A percentile compares a stretch with the other conserved stretches of the same genome.
Evolutionary conservation across 2,888 invertebrate species (phyloP).

Genomic region (Diarsia brunnea): DNA sequence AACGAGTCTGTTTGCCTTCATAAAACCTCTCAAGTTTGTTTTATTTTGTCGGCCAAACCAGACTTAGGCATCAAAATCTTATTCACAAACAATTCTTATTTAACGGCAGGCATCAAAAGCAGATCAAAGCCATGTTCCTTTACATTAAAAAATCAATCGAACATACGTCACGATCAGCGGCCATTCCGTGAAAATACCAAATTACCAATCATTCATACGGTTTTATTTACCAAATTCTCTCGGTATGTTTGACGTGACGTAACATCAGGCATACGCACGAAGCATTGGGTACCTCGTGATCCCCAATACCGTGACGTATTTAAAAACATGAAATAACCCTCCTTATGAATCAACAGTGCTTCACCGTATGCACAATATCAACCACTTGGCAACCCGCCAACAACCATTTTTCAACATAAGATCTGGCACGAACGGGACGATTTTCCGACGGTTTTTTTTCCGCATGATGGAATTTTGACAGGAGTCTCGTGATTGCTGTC

Average conservation of each 20-base stretch:
- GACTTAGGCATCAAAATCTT: slow-evolving; percentile 6
- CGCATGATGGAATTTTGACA: slow-evolving; percentile 65
- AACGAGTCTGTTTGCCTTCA: background rate
- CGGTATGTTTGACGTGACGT: slow-evolving; percentile 41
- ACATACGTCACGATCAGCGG: slow-evolving; percentile 30
- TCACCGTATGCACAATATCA: slow-evolving; percentile 70
- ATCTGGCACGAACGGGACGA: slow-evolving; percentile 53
- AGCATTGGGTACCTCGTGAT: slow-evolving; percentile 41
- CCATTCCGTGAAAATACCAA: slow-evolving; percentile 40
- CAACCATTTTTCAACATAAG: slow-evolving; percentile 66
- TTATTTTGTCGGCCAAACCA: slow-evolving; percentile 16
- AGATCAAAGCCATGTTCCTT: slow-evolving; percentile 47
- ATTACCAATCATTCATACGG: slow-evolving; percentile 50
- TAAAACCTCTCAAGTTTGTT: slow-evolving; percentile 32
- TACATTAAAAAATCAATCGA: slow-evolving; percentile 42
- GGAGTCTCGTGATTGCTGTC: slow-evolving; percentile 51
- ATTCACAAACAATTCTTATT: slow-evolving; percentile 36
- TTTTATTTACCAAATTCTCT: slow-evolving; percentile 52
- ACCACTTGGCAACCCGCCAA: slow-evolving; percentile 65
- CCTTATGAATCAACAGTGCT: slow-evolving; percentile 67
- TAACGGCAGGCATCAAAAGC: slow-evolving; percentile 32
- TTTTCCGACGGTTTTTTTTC: slow-evolving; percentile 53
- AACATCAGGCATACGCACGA: slow-evolving; percentile 7
- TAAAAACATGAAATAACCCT: slow-evolving; percentile 62
- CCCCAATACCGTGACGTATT: slow-evolving; percentile 55